A percentile compares a stretch with the other conserved stretches of the same genome.
These are phyloP conservation scores for Pollenia angustigena DNA, from an alignment of 2,888 invertebrate genomes.

Conservation along the genomic window DNA sequence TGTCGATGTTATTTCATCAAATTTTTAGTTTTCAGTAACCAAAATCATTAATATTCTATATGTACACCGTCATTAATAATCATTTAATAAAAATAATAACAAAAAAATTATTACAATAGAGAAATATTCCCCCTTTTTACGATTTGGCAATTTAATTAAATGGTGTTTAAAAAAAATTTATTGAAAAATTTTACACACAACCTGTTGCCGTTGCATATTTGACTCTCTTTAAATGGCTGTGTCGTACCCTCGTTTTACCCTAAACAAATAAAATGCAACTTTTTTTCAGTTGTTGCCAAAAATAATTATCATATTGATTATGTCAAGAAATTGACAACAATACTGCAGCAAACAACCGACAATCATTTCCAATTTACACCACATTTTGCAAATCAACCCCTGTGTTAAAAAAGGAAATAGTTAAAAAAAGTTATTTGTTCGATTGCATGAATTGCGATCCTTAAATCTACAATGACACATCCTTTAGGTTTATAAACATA, in stretches of 20 bases:
- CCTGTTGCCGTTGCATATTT: constrained; percentile 59
- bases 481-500: constrained; percentile 11
- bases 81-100: constrained; percentile 37
- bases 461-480: constrained; percentile 48
- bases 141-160: constrained; percentile 9
- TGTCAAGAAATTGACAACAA: constrained; percentile 65
- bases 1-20: constrained; percentile 11
- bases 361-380: constrained; percentile 42
- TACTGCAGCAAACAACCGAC: constrained; percentile 20
- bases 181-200: constrained; percentile 56
- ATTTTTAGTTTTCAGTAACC: constrained; percentile 18
- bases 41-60: constrained; percentile 60
- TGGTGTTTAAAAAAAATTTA: constrained; percentile 22
- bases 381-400: constrained; percentile 66
- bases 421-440: constrained; percentile 10
- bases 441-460: constrained; percentile 17
- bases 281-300: constrained; percentile 44
- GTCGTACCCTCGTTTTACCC: background rate
- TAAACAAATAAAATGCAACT: background rate
- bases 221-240: background rate
- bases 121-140: constrained; percentile 25
- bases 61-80: constrained; percentile 62
- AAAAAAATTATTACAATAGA: background rate
- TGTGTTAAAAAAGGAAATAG: background rate
- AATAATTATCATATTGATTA: constrained; percentile 72